Percentiles rank a stretch among this genome's conserved stretches.
These are phyloP conservation scores for Xerus rutilus DNA, from an alignment of 2,797 vertebrate genomes.

Conservation along the genomic window DNA sequence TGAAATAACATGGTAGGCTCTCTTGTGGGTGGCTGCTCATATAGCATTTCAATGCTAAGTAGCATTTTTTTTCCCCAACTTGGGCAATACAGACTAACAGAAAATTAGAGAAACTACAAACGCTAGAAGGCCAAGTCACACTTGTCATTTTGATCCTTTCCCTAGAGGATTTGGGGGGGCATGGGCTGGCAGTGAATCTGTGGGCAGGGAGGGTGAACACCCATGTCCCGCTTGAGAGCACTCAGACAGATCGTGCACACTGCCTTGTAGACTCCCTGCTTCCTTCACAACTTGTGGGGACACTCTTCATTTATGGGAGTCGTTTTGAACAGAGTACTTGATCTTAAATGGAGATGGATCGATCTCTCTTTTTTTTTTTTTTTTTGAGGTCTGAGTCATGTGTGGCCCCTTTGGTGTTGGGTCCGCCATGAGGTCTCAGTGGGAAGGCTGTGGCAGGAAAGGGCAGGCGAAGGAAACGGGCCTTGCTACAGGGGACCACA, in stretches of 20 bases:
- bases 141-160: neutral
- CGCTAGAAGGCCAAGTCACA: neutral
- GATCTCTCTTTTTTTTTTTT: neutral
- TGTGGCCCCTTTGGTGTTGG: neutral
- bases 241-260: rapidly evolving
- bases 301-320: neutral
- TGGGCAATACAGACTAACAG: neutral
- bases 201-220: rapidly evolving
- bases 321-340: neutral
- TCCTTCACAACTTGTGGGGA: no score
- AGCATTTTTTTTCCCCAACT: neutral
- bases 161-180: no score
- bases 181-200: neutral
- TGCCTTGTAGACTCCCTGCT: neutral
- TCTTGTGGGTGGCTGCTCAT: neutral
- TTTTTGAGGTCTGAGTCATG: neutral
- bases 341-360: neutral
- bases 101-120: neutral
- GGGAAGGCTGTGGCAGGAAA: rapidly evolving
- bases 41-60: no score
- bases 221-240: rapidly evolving
- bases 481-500: rapidly evolving
- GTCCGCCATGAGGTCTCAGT: rapidly evolving
- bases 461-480: rapidly evolving
- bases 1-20: rapidly evolving